Evolutionary conservation across 2,797 vertebrate genomes (phyloP), one percentile per base, ranked within the genome.

Genomic region (Sparidentex hasta): DNA sequence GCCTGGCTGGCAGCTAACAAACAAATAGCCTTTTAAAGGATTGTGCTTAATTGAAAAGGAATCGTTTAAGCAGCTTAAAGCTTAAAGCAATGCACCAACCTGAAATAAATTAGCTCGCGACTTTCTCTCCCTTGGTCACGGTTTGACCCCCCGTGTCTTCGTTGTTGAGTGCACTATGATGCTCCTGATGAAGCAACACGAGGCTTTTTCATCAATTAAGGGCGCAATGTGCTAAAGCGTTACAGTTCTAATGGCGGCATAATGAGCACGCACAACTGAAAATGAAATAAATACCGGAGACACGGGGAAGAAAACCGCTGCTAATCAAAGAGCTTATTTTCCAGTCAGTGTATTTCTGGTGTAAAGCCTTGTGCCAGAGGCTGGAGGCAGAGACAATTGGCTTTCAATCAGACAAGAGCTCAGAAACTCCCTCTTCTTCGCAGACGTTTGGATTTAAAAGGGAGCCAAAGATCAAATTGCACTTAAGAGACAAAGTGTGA

Each of bases 401-500:
- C 82, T 82, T 86, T 92, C 89, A 76, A 81, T 90, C 81, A 87
- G 63, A 77, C 33, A 23, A 48, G 44, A 71, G 61, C 63, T 74
- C 65, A 61, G 63, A 82, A 86, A 78, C 68, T 72, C 77, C 55
- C 76, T 76, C 79, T 78, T 75, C 69, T 80, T 78, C 77, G 56
- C 47, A 63, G 81, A 90, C 81, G 33, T 85, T 82, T 78, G 87
- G 85, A 75, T 91, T 86, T 80, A 84, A 90, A 83, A 77, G 72
- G 73, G 79, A 80, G 82, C 70, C 82, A 85, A 84, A 87, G 87
- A 92, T 92, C 82, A 89, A 88, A 91, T 92, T 92, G 83, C 85
- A 88, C 84, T 91, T 92, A 85, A 80, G 70, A 91, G 84, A 79
- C 86, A 85, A 91, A 86, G 78, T 77, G 84, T 76, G 72, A 85